Evolutionary conservation across 1,140 invertebrate species (phyloP).

Genomic region (Drosophila lini): DNA sequence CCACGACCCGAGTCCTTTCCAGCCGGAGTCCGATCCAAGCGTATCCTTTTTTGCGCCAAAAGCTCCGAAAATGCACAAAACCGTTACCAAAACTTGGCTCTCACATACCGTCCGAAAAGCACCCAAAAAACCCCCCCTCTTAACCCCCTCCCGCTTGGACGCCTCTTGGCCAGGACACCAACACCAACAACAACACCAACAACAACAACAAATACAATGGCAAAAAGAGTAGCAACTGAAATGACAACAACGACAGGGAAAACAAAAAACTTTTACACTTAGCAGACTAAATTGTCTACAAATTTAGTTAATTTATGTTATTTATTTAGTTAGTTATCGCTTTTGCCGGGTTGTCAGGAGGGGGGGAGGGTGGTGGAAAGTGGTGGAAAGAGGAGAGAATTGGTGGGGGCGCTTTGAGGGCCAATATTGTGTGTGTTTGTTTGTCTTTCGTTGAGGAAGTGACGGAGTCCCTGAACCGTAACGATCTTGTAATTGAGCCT

Average conservation of each 20-base stretch:
- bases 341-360: constrained; percentile 38
- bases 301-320: constrained; percentile 82
- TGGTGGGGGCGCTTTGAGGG: background rate
- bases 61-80: constrained; percentile 43
- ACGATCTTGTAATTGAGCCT: constrained; percentile 27
- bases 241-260: constrained; percentile 36
- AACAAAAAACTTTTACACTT: constrained; percentile 78
- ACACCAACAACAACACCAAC: background rate
- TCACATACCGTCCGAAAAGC: constrained; percentile 6
- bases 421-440: background rate
- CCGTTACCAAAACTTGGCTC: constrained; percentile 45
- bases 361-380: background rate
- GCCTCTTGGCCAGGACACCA: constrained; percentile 4
- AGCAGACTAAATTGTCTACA: constrained; percentile 80
- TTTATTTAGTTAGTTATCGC: constrained; percentile 81
- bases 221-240: constrained; percentile 40
- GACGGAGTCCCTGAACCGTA: background rate
- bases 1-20: constrained; percentile 22
- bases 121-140: background rate
- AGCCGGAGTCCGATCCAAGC: constrained; percentile 46
- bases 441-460: background rate
- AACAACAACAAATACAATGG: constrained; percentile 29
- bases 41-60: constrained; percentile 65
- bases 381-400: background rate
- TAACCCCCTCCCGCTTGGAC: background rate